Base-by-base conservation (phyloP, 1,140 invertebrate species). In the Melitaea cinxia region DNA sequence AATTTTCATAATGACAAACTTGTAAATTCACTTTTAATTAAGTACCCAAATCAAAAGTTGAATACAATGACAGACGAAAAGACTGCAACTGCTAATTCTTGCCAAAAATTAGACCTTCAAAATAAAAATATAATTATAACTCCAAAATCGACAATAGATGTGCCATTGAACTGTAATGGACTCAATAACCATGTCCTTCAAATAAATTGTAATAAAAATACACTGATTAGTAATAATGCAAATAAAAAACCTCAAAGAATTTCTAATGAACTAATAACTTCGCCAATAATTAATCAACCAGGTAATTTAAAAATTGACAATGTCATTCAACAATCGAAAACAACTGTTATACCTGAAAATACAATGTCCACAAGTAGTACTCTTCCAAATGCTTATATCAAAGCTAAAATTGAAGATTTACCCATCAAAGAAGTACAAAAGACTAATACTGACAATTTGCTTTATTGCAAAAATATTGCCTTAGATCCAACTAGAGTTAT, bases 401-500 rank as follows among this genome's bases (percentile, higher is more conserved):
- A 42, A 17, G 6, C 37, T 19, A 42, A 42, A 42, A 17, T 14
- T 42, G 37, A 42, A n/a, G 37, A 42, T 17, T 14, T 17, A n/a
- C 0, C 35, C 15, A 42, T 17, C 5, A 42, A 4, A 42, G 37
- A 42, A 15, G 14, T 17, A 19, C 37, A 42, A 19, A 6, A 42
- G 7, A 42, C 1, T 9, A 42, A 19, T 19, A 17, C 37, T 17
- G 37, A n/a, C 9, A 42, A 14, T 14, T 12, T n/a, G 14, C 1
- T 4, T 17, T 17, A 42, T 17, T 17, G 4, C 15, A 5, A 24
- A 49, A 33, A 9, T 35, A 49, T 49, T 28, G 26, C 52, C 4
- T 52, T 68, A 19, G 53, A 70, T 58, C 39, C 60, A n/a, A 19
- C 57, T 1, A 45, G 49, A 12, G 58, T 61, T 15, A 26, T 70